Evolutionary conservation across 2,888 invertebrate species (phyloP), one percentile per base, ranked within the genome.

Genomic region (Catocala nupta): DNA sequence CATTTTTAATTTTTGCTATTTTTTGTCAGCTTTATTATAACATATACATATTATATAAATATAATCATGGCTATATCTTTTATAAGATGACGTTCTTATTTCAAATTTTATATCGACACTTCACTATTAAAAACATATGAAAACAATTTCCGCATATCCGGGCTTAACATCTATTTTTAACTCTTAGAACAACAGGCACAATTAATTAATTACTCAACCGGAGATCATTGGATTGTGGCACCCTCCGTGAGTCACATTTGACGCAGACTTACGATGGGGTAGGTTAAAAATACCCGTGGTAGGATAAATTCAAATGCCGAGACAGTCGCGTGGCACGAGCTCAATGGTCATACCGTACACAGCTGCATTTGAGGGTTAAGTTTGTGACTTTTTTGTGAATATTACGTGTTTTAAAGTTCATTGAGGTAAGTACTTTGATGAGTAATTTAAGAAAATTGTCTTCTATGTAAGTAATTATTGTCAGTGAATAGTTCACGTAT

Each of bases 261-360:
- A 67, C 52, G 59, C 71, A 70, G 75, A 65, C 68, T 81, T 70
- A 78, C 87, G 82, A 88, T 91, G 90, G 90, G 92, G 87, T 90
- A 84, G 55, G 87, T 85, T 91, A 91, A 86, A 92, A 92, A 92
- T 92, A 92, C 74, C 78, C 77, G 69, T 71, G 70, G 69, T 70
- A 67, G 79, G 73, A 75, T 78, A 64, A 85, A 73, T 50, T 55
- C 42, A 45, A 65, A 71, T 71, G 50, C 42, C 59, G 58, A 48
- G 66, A 72, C 86, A 89, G 90, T 87, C 80, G 81, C 77, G 76
- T 73, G 80, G 66, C 67, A 75, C 70, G 78, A 68, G 72, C 75
- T 70, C 73, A 55, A 64, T 64, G 55, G 68, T 55, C 71, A 68
- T 55, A 55, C 39, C 63, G 77, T 60, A 51, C 9, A n/a, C 61